A percentile compares a stretch with the other conserved stretches of the same genome.
phyloP scores from a whole-genome alignment of 1,140 invertebrate species.

The Aphaenogaster rudis region DNA sequence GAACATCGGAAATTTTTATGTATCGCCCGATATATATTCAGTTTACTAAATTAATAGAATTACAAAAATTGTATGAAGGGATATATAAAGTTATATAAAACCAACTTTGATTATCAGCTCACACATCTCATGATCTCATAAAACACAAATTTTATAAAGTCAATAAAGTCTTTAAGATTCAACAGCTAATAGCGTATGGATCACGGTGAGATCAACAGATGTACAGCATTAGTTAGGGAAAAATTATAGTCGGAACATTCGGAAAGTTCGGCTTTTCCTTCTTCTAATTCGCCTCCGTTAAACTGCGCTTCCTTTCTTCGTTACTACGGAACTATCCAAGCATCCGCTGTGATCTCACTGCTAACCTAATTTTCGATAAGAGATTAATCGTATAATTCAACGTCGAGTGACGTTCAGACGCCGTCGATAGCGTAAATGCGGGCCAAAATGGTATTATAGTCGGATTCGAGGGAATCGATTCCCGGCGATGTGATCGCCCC shows the following conservation, averaged over 20 bases:
- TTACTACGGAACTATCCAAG: constrained; percentile 43
- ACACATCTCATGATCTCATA: neutral
- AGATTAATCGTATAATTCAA: constrained; percentile 77
- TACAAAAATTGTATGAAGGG: neutral
- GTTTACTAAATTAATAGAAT: neutral
- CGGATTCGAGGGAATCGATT: constrained; percentile 63
- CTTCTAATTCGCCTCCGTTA: constrained; percentile 4
- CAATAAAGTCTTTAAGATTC: neutral
- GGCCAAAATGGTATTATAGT: constrained; percentile 66
- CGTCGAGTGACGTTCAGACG: constrained; percentile 55
- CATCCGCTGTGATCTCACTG: constrained; percentile 62
- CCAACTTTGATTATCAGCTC: neutral
- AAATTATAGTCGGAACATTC: constrained; percentile 35
- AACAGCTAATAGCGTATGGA: neutral
- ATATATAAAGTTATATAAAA: neutral
- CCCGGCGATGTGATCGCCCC: constrained; percentile 58
- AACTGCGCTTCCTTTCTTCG: constrained; percentile 60
- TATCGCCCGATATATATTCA: neutral
- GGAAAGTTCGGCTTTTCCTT: constrained; percentile 17
- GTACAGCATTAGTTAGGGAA: constrained; percentile 36
- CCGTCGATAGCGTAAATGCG: constrained; percentile 66
- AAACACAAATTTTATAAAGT: neutral
- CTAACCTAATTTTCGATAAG: constrained; percentile 74
- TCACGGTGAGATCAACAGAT: neutral
- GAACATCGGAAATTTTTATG: neutral